These are phyloP conservation scores for Gastrophryne carolinensis DNA, from an alignment of 2,797 vertebrate species.

Conservation along the genomic window DNA sequence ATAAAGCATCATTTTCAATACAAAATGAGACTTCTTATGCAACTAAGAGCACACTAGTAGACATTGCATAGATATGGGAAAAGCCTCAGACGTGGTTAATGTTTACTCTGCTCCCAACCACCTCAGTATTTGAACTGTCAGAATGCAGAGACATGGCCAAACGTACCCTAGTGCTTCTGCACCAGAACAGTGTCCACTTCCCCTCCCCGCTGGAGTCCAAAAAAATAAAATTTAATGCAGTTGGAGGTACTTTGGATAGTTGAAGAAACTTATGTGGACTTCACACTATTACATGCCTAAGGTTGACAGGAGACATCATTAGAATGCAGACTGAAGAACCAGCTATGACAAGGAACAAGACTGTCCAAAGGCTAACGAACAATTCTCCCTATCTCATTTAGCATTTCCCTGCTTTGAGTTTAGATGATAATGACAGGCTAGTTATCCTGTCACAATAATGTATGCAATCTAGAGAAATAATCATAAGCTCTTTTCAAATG, in stretches of 20 bases:
- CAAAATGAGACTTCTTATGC: too few species aligned
- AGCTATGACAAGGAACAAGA: not conserved
- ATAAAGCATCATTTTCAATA: too few species aligned
- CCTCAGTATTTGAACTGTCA: too few species aligned
- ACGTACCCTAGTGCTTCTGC: too few species aligned
- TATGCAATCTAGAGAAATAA: conserved; percentile 6
- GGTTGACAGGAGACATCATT: conserved; percentile 20
- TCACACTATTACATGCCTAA: not conserved
- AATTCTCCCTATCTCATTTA: not conserved
- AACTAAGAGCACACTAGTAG: too few species aligned
- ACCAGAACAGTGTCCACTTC: too few species aligned
- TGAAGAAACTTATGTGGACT: not conserved
- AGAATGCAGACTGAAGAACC: not conserved
- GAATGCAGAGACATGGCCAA: too few species aligned
- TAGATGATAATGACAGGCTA: not conserved
- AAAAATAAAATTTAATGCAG: too few species aligned
- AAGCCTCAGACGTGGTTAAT: too few species aligned
- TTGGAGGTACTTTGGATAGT: not conserved
- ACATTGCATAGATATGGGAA: too few species aligned
- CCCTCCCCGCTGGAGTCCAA: too few species aligned
- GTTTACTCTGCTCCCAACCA: too few species aligned
- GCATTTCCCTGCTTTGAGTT: not conserved
- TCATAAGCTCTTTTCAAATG: conserved; percentile 2
- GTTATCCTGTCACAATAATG: conserved; percentile 1
- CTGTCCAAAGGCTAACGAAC: not conserved